These are phyloP conservation scores for Anarrhichthys ocellatus DNA, from an alignment of 2,113 vertebrate genomes.

Conservation along the genomic window DNA sequence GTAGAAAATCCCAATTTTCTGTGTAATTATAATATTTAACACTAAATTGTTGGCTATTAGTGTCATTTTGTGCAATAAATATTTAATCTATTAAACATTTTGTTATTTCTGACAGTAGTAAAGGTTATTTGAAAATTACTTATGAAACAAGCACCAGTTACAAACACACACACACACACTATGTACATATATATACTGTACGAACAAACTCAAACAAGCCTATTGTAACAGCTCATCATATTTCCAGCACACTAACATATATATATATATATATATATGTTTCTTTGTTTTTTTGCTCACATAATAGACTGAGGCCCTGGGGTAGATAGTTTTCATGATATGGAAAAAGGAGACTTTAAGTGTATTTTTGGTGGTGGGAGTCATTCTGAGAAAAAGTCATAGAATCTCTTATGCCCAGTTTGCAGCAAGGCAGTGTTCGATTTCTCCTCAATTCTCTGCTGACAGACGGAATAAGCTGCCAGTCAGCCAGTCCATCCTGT, in stretches of 20 bases:
- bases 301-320: not conserved
- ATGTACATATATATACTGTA: too few species aligned
- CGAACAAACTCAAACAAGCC: too few species aligned
- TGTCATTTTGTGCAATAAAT: too few species aligned
- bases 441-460: slow-evolving; percentile 59
- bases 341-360: not conserved
- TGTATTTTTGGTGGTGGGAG: slow-evolving; percentile 12
- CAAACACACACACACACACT: too few species aligned
- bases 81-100: too few species aligned
- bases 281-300: not conserved
- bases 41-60: too few species aligned
- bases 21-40: too few species aligned
- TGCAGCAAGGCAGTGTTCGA: slow-evolving; percentile 42
- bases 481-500: slow-evolving; percentile 58
- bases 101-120: too few species aligned
- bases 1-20: too few species aligned
- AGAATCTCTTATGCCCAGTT: slow-evolving; percentile 20
- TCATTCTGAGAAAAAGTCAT: slow-evolving; percentile 26
- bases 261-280: not conserved
- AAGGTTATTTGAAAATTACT: too few species aligned
- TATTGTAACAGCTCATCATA: not conserved
- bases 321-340: not conserved
- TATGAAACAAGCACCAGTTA: too few species aligned
- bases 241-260: slow-evolving; percentile 5
- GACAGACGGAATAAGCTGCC: slow-evolving; percentile 75